phyloP scores from a whole-genome alignment of 2,113 vertebrate genomes.

The Myrmecobius fasciatus region DNA sequence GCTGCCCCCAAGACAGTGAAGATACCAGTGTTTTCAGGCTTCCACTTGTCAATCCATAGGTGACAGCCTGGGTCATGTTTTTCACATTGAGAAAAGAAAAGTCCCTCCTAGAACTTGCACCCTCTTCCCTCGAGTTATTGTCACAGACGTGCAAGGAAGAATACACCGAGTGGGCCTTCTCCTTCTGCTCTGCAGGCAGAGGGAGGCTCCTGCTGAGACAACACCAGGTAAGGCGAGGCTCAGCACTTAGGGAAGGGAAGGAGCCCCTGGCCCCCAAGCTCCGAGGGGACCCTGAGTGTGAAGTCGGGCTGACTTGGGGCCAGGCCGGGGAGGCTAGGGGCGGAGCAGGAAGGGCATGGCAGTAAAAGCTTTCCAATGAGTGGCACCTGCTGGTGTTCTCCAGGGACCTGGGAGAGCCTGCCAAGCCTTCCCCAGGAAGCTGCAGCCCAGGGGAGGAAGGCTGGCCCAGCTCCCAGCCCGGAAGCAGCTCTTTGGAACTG shows the following conservation, averaged over 20 bases:
- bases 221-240: conserved; percentile 86
- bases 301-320: not conserved
- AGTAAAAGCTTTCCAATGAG: conserved; percentile 56
- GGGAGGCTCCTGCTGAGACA: conserved; percentile 83
- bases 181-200: conserved; percentile 80
- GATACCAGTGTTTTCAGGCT: conserved; percentile 59
- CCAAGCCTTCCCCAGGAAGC: conserved; percentile 5
- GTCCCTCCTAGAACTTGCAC: not conserved
- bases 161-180: conserved; percentile 65
- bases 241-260: conserved; percentile 82
- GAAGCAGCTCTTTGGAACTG: not conserved
- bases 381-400: not conserved
- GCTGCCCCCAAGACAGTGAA: conserved; percentile 64
- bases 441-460: not conserved
- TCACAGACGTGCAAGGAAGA: conserved; percentile 41
- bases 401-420: not conserved
- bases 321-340: conserved; percentile 40
- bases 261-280: not conserved
- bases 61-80: conserved; percentile 46
- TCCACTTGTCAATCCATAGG: conserved; percentile 37
- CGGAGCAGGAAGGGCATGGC: conserved; percentile 50
- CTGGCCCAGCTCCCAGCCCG: not conserved
- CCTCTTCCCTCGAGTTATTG: not conserved
- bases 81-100: conserved; percentile 74
- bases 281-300: conserved; percentile 33